A percentile compares a stretch with the other conserved stretches of the same genome.
phyloP scores from a whole-genome alignment of 2,797 vertebrate species.

The Myotis pilosus region DNA sequence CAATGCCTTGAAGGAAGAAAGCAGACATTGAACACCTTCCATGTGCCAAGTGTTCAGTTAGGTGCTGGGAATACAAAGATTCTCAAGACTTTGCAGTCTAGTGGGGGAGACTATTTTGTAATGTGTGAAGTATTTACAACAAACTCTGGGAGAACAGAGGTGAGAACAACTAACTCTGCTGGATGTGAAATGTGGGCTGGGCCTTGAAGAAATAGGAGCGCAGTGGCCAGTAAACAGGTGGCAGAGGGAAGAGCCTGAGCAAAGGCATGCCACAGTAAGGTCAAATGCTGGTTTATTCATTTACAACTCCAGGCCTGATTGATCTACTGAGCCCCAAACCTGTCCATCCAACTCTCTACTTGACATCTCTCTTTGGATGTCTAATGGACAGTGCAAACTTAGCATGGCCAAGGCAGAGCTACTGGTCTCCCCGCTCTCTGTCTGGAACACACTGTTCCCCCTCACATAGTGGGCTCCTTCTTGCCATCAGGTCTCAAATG shows the following conservation, averaged over 20 bases:
- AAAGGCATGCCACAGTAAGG: not conserved
- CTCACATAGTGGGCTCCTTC: not conserved
- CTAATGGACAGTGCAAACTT: not conserved
- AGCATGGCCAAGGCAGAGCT: not conserved
- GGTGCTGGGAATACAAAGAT: not conserved
- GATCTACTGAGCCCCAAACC: not conserved
- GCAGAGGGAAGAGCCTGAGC: not conserved
- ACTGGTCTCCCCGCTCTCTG: fast-evolving
- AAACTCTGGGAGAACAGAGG: not conserved
- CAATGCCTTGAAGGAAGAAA: not conserved
- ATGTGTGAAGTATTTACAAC: not conserved
- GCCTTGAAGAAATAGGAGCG: not conserved
- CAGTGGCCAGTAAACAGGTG: not conserved
- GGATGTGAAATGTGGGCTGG: not conserved
- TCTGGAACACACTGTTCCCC: not conserved
- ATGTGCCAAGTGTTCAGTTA: not conserved
- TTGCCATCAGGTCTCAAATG: not conserved
- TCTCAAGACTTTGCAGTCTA: not conserved
- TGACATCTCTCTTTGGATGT: not conserved
- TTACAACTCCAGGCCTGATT: not conserved
- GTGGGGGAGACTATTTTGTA: not conserved
- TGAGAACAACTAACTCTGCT: not conserved
- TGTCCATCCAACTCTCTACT: too few species aligned
- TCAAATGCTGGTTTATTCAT: not conserved
- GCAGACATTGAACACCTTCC: not conserved